Evolutionary conservation across 2,113 vertebrate species (phyloP).

Genomic region (Sminthopsis crassicaudata): DNA sequence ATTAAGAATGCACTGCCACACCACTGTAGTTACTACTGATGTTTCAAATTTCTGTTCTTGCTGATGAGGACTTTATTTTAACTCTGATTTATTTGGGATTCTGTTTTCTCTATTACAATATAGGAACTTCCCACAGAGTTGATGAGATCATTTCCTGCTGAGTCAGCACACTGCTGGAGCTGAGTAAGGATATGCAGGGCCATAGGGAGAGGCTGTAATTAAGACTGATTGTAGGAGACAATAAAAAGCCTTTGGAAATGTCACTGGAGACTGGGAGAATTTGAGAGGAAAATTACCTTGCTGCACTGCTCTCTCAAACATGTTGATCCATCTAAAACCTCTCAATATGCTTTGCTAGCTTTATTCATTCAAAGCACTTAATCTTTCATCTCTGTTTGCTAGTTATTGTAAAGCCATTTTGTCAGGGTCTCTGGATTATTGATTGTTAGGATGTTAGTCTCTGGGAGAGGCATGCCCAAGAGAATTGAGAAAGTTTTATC

Average conservation of each 20-base stretch:
- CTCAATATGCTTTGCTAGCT: background rate
- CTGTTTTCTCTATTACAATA: background rate
- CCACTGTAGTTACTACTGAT: too few relatives aligned
- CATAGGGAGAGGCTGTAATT: slow-evolving; percentile 10
- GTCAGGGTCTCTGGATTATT: background rate
- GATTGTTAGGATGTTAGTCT: background rate
- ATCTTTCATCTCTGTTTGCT: background rate
- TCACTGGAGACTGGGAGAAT: slow-evolving; percentile 6
- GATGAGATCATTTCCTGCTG: slow-evolving; percentile 55
- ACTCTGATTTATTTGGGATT: background rate
- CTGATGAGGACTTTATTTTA: slow-evolving; percentile 42
- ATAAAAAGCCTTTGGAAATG: slow-evolving; percentile 23
- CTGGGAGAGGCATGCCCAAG: background rate
- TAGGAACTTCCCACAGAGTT: slow-evolving; percentile 40
- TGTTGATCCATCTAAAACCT: background rate
- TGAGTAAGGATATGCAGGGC: background rate
- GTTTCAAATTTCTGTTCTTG: background rate
- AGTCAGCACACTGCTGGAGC: background rate
- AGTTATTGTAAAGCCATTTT: background rate
- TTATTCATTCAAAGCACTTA: background rate
- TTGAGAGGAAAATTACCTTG: background rate
- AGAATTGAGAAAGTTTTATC: background rate
- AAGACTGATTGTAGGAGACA: slow-evolving; percentile 28
- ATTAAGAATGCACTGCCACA: background rate
- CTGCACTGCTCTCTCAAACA: background rate